Evolutionary conservation across 1,140 invertebrate genomes (phyloP), one percentile per base, ranked within the genome.

Genomic region (Nylanderia fulva): DNA sequence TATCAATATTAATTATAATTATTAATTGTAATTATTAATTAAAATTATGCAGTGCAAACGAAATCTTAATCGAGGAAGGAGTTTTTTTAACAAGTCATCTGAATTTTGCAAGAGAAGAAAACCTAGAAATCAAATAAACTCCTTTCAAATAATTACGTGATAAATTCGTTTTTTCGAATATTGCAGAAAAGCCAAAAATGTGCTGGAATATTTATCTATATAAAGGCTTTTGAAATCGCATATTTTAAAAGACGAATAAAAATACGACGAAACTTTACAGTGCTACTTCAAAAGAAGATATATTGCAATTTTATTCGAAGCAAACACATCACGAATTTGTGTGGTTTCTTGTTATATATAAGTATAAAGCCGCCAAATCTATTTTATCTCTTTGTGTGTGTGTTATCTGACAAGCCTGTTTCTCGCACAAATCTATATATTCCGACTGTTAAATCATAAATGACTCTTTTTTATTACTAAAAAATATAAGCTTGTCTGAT

Each of bases 361-460:
- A 60, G 13, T 58, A n/a, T n/a, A 36, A 66, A 48, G 45, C 6
- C 27, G 9, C 5, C 48, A 71, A 82, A 33, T 33, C 8, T 42
- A 42, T 56, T 82, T 72, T 71, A 82, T 71, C 36, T 82, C 27
- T 58, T 8, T 33, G 15, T 15, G 18, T n/a, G 13, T 27, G 7
- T 11, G 27, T 42, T 82, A 58, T 82, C 18, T 58, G 33, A 72
- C 66, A 66, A 68, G 61, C 61, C 45, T 71, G 52, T 71, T 71
- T 80, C 11, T 39, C 33, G 24, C 24, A 58, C 77, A 24, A 80
- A 54, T 52, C 9, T 39, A 7, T 42, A 21, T 48, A 48, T 66
- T 36, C n/a, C 48, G 27, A 64, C 3, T 29, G 64, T 18, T 66
- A n/a, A 66, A 66, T 42, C 6, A 54, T 69, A 71, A 29, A 82